Evolutionary conservation across 2,113 vertebrate genomes (phyloP), one percentile per base, ranked within the genome.

Genomic region (Euleptes europaea): DNA sequence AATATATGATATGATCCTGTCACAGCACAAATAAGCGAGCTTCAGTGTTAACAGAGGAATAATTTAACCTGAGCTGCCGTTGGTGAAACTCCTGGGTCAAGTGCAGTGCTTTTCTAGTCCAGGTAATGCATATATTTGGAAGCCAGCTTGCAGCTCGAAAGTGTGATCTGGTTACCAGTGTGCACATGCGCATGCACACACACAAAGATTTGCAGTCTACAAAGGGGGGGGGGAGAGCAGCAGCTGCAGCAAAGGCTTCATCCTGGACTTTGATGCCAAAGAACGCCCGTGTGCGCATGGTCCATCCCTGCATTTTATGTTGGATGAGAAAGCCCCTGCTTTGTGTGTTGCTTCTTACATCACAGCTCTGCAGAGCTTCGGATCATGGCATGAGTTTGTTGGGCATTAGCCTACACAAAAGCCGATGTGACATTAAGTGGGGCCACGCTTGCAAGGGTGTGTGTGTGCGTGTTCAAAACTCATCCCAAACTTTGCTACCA

Each of bases 401-500:
- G 44, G n/a, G 26, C 17, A 15, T 17, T 21, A 10, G 44, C 31
- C 2, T 19, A 31, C 28, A 31, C 28, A 51, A 9, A 33, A 33
- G 33, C 19, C 3, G 31, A 33, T 7, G 17, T 33, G 15, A 31
- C 44, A n/a, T 31, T 35, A 66, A 44, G 35, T 12, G n/a, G 26
- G 26, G 33, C 28, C 28, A 44, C 13, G 17, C 38, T 63, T 40
- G 15, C 6, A 10, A 21, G n/a, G 21, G 63, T 21, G 28, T 51
- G 79, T 2, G 19, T 69, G 65, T 12, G 5, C 31, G 49, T 54
- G 66, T 70, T 33, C 31, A n/a, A 44, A 74, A 33, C 26, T 23
- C 81, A 26, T 13, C 31, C 88, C 66, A 67, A 89, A 66, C 76
- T 12, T 23, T 35, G 88, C 83, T 87, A 86, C 88, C 86, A 92